Conservation (phyloP, 2,888 invertebrate genomes). For the Pheosia tremula region DNA sequence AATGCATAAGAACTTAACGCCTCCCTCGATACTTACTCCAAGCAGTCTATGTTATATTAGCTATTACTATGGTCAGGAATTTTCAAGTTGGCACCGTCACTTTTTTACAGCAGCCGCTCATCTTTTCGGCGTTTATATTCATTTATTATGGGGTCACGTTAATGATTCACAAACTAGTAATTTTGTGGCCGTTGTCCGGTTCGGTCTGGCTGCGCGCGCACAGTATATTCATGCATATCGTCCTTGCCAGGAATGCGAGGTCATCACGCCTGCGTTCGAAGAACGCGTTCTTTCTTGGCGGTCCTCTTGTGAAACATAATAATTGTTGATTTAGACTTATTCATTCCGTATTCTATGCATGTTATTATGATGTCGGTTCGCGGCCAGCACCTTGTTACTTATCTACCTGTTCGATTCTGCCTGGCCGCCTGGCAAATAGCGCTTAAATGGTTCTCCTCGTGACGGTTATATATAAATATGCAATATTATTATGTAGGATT, state of each 20-base stretch:
- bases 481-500: background rate
- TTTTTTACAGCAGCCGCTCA: conserved; percentile 21
- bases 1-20: too few relatives aligned
- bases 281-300: conserved; percentile 67
- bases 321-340: conserved; percentile 63
- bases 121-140: conserved; percentile 35
- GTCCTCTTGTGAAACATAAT: conserved; percentile 73
- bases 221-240: conserved; percentile 63
- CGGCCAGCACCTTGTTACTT: conserved; percentile 53
- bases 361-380: conserved; percentile 62
- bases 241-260: conserved; percentile 85
- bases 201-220: conserved; percentile 36
- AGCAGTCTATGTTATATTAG: too few relatives aligned
- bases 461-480: background rate
- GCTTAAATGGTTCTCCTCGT: conserved; percentile 24
- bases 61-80: too few relatives aligned
- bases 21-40: too few relatives aligned
- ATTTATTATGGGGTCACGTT: conserved; percentile 33
- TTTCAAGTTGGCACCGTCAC: background rate
- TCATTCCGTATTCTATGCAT: conserved; percentile 72
- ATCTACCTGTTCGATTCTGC: conserved; percentile 32
- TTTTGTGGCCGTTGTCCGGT: conserved; percentile 33
- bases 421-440: conserved; percentile 31
- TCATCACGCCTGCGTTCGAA: conserved; percentile 71
- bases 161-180: conserved; percentile 39